Evolutionary conservation across 1,140 invertebrate genomes (phyloP).

Genomic region (Probaryconus sp.): DNA sequence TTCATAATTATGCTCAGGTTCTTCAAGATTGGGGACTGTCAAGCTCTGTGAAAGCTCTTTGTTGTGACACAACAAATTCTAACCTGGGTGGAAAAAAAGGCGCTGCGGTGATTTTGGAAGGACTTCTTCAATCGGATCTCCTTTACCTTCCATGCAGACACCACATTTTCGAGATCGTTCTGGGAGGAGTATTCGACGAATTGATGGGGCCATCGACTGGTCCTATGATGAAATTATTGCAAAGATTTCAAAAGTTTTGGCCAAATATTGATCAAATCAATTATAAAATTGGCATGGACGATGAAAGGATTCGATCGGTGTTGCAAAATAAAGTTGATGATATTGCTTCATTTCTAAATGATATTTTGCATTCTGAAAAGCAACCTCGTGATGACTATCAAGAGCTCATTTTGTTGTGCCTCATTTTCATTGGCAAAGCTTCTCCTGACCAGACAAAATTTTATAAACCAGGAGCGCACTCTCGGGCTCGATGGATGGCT

Average conservation of each 20-base stretch:
- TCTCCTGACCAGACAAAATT: slow-evolving; percentile 22
- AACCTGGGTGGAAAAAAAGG: slow-evolving; percentile 5
- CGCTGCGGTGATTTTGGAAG: slow-evolving; percentile 4
- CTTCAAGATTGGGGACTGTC: slow-evolving; percentile 6
- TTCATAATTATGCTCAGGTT: neutral
- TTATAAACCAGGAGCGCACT: slow-evolving; percentile 51
- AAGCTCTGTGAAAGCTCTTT: neutral
- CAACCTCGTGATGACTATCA: slow-evolving; percentile 55
- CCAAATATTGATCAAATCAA: slow-evolving; percentile 48
- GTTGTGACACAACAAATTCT: too few species aligned
- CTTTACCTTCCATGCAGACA: slow-evolving; percentile 11
- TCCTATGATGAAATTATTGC: slow-evolving; percentile 57
- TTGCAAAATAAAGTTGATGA: neutral
- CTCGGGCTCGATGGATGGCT: slow-evolving; percentile 69
- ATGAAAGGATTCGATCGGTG: neutral
- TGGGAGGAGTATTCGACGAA: slow-evolving; percentile 15
- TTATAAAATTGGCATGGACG: slow-evolving; percentile 13
- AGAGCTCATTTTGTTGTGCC: slow-evolving; percentile 48
- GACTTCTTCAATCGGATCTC: neutral
- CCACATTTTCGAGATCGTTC: too few species aligned
- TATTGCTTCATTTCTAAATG: neutral
- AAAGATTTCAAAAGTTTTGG: slow-evolving; percentile 57
- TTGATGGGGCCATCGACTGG: slow-evolving; percentile 50
- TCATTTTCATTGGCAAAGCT: slow-evolving; percentile 47
- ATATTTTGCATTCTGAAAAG: neutral